These are phyloP conservation scores for Oxygymnocypris stewartii DNA, from an alignment of 2,113 vertebrate species.

Conservation along the genomic window DNA sequence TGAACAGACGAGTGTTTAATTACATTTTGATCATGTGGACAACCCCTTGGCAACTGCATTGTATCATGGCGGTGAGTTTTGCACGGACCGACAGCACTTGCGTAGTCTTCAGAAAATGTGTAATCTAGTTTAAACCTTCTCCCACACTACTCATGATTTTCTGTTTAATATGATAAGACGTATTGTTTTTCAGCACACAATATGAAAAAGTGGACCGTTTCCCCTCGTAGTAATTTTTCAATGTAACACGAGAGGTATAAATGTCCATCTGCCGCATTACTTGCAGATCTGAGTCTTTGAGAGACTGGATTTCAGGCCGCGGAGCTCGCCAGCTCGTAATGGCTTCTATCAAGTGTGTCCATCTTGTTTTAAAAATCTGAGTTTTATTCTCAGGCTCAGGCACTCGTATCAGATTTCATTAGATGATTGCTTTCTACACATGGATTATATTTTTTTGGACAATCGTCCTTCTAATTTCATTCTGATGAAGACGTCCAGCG, in stretches of 20 bases:
- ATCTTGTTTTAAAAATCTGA: background rate
- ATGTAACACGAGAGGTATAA: background rate
- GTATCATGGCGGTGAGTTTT: background rate
- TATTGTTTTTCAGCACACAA: slow-evolving; percentile 9
- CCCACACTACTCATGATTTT: background rate
- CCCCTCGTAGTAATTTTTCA: background rate
- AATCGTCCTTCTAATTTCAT: background rate
- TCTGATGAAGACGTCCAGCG: background rate
- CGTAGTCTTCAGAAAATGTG: background rate
- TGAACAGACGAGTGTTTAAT: background rate
- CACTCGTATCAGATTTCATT: background rate
- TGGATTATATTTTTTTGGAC: background rate
- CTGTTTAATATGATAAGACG: background rate
- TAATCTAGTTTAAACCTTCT: background rate
- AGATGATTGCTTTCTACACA: background rate
- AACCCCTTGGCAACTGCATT: background rate
- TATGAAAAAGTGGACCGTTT: background rate
- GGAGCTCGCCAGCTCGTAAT: background rate
- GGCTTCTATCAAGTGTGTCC: background rate
- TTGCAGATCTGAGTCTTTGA: slow-evolving; percentile 19
- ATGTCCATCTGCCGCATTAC: slow-evolving; percentile 6
- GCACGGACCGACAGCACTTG: background rate
- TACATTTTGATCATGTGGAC: background rate
- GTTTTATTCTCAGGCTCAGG: background rate
- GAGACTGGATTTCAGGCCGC: background rate